A percentile compares a stretch with the other conserved stretches of the same genome.
These are phyloP conservation scores for Zaprionus africanus DNA, from an alignment of 1,140 invertebrate genomes.

Conservation along the genomic window DNA sequence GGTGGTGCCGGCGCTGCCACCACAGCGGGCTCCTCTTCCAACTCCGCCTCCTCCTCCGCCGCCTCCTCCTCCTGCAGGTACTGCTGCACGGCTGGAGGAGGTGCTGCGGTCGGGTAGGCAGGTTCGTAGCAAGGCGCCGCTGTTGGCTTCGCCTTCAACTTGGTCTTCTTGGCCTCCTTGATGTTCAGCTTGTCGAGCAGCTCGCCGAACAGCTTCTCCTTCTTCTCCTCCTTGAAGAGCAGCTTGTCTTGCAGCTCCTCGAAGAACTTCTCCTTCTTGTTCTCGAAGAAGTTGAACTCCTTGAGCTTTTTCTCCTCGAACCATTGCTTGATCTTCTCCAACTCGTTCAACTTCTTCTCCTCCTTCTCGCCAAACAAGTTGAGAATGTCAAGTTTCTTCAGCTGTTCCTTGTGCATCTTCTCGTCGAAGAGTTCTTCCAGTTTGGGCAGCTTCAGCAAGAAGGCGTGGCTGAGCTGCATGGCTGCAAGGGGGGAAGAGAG, in stretches of 20 bases:
- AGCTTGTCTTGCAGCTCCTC: slow-evolving; percentile 42
- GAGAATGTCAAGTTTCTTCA: slow-evolving; percentile 68
- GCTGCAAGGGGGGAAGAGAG: slow-evolving; percentile 23
- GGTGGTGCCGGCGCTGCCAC: slow-evolving; percentile 15
- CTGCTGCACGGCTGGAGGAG: background rate
- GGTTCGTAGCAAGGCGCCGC: slow-evolving; percentile 31
- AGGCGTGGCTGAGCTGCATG: slow-evolving; percentile 47
- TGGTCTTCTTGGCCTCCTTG: slow-evolving; percentile 39
- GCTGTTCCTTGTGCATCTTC: slow-evolving; percentile 56
- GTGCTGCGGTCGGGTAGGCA: background rate
- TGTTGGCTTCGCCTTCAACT: slow-evolving; percentile 27
- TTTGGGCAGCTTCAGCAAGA: slow-evolving; percentile 53
- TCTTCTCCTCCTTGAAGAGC: slow-evolving; percentile 39
- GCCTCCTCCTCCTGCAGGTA: slow-evolving; percentile 23
- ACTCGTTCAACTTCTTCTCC: slow-evolving; percentile 62
- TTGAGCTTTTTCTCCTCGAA: slow-evolving; percentile 67
- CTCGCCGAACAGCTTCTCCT: slow-evolving; percentile 44
- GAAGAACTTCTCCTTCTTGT: slow-evolving; percentile 52
- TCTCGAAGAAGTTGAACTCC: slow-evolving; percentile 56
- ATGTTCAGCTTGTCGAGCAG: slow-evolving; percentile 34
- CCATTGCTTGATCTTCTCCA: slow-evolving; percentile 67
- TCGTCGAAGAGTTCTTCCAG: slow-evolving; percentile 48
- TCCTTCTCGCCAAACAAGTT: slow-evolving; percentile 62
- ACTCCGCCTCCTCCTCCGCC: slow-evolving; percentile 11
- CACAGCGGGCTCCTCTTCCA: slow-evolving; percentile 10